A percentile compares a stretch with the other conserved stretches of the same genome.
These are phyloP conservation scores for Drosophila nigritarsus DNA, from an alignment of 2,888 invertebrate genomes.

Conservation along the genomic window DNA sequence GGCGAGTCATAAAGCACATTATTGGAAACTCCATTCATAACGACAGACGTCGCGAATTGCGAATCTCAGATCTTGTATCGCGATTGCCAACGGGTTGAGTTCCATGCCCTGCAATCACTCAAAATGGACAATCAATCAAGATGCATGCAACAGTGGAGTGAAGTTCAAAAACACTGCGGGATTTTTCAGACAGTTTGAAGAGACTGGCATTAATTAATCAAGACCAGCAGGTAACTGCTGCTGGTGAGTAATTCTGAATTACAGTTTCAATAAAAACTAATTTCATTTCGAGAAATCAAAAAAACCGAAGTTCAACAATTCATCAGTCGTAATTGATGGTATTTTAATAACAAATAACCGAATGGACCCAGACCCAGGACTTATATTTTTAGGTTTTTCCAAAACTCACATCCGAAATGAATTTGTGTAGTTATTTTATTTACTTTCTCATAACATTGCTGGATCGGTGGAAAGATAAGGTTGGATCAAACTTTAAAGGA, in stretches of 20 bases:
- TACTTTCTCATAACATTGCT: neutral
- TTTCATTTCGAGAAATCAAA: neutral
- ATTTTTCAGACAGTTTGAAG: constrained; percentile 27
- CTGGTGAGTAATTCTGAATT: constrained; percentile 24
- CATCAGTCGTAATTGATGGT: neutral
- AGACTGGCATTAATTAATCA: constrained; percentile 47
- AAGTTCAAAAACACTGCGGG: constrained; percentile 29
- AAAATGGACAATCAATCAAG: constrained; percentile 48
- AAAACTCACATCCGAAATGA: constrained; percentile 4
- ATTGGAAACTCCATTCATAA: constrained; percentile 67
- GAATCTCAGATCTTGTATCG: neutral
- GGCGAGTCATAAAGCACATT: constrained; percentile 35
- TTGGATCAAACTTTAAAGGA: neutral
- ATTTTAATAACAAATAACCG: constrained; percentile 3
- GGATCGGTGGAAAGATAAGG: too few species aligned
- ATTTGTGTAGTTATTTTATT: neutral
- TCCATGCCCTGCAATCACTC: constrained; percentile 56
- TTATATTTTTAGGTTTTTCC: constrained; percentile 3
- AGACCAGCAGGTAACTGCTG: constrained; percentile 37
- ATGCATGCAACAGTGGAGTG: constrained; percentile 33
- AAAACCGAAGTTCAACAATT: neutral
- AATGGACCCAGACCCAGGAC: neutral
- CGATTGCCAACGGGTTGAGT: constrained; percentile 31
- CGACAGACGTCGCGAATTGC: constrained; percentile 8
- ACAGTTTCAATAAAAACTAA: constrained; percentile 8